Evolutionary conservation across 2,888 invertebrate species (phyloP), one percentile per base, ranked within the genome.

Genomic region (Pheosia gnoma): DNA sequence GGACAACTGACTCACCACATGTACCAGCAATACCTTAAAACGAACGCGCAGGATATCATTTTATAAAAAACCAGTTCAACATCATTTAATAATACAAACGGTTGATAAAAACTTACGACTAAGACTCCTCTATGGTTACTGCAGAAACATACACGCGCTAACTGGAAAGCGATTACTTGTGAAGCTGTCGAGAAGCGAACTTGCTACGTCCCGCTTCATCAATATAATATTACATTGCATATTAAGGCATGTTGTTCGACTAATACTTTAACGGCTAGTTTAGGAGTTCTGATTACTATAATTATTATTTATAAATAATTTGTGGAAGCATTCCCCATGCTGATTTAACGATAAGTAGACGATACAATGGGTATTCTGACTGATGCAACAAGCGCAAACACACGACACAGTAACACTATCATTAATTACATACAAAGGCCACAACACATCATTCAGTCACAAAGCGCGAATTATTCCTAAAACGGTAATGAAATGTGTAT

Each of bases 401-500:
- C 89, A 88, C 85, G 68, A 84, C 82, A 86, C 82, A 70, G 69
- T 86, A 87, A 86, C 85, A 83, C 83, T 85, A 85, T 85, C 79
- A 84, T 86, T 87, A 86, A 83, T 81, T 82, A 90, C 90, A 91
- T 92, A 90, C 90, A 91, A 92, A 93, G 93, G 93, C 93, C 93
- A 93, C 93, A 89, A 87, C 91, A 93, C 93, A 93, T 91, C 92
- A 91, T 93, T 90, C 93, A 92, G 90, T 93, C 93, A 93, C 92
- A 86, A 93, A 93, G 93, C 93, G 92, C 86, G 81, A 87, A 85
- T 87, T 84, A 82, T 80, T 74, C 71, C 81, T 84, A 87, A 84
- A 71, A 81, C 77, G 72, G 78, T 81, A 83, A 86, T 86, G 84
- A 85, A 85, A 81, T 83, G 79, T 81, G 75, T 82, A 86, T 81